Evolutionary conservation across 1,140 invertebrate genomes (phyloP).

Genomic region (Coenobita brevimanus): DNA sequence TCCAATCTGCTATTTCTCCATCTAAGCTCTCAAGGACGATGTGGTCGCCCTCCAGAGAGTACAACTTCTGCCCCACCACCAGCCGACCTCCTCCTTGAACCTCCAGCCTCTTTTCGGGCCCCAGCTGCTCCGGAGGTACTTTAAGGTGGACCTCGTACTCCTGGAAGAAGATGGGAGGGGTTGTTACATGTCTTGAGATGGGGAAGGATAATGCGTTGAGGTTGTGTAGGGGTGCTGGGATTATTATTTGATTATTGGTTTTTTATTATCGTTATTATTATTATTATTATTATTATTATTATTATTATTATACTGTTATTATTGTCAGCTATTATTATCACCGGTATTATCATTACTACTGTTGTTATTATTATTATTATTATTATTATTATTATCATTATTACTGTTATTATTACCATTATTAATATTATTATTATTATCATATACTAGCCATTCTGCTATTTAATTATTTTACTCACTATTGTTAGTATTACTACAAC

Average conservation of each 20-base stretch:
- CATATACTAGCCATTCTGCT: neutral
- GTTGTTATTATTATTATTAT: neutral
- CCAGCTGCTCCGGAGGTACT: neutral
- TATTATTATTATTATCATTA: conserved; percentile 4
- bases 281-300: neutral
- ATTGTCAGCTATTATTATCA: conserved; percentile 4
- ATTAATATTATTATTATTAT: neutral
- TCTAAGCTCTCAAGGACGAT: conserved; percentile 34
- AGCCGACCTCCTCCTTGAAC: conserved; percentile 23
- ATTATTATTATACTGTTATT: too few species aligned
- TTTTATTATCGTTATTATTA: conserved; percentile 4
- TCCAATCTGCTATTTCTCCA: conserved; percentile 37
- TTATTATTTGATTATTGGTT: neutral
- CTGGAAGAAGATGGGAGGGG: neutral
- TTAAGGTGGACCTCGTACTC: conserved; percentile 14
- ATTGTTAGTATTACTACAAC: neutral
- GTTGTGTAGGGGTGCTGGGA: neutral
- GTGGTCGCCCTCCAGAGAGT: conserved; percentile 24
- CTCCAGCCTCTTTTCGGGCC: neutral
- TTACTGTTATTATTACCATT: conserved; percentile 4
- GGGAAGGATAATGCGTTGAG: neutral
- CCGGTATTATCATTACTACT: neutral
- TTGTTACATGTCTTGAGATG: too few species aligned
- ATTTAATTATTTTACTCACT: neutral
- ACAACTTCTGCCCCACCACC: conserved; percentile 48